Percentiles rank a stretch among this genome's conserved stretches.
Conservation (phyloP, 2,797 vertebrate genomes). For the Rousettus madagascariensis region DNA sequence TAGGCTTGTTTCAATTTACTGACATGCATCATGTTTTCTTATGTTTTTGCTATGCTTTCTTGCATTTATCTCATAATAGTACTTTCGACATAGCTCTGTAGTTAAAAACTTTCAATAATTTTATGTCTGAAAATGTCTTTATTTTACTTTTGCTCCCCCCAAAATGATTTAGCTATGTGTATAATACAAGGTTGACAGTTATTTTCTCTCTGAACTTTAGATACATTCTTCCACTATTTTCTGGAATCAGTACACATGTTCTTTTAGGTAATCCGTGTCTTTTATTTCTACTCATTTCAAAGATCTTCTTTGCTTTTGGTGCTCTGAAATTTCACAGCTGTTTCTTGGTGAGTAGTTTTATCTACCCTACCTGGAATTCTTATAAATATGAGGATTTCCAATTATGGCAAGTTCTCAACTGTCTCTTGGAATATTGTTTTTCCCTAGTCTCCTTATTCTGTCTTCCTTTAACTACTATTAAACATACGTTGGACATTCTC, state of each 20-base stretch:
- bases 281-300: constrained; percentile 34
- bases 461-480: not conserved
- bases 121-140: constrained; percentile 23
- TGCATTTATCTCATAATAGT: not conserved
- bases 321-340: not conserved
- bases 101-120: constrained; percentile 17
- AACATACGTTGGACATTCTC: not conserved
- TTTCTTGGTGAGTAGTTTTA: not conserved
- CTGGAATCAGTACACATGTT: not conserved
- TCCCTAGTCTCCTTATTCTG: not conserved
- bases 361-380: not conserved
- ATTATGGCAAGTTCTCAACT: not conserved
- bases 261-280: not conserved
- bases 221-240: not conserved
- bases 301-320: not conserved
- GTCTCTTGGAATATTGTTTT: not conserved
- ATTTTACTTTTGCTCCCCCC: not conserved
- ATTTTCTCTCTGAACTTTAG: constrained; percentile 26
- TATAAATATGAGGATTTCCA: not conserved
- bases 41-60: not conserved
- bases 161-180: not conserved
- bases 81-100: not conserved
- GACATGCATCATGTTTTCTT: not conserved
- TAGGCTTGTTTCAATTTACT: not conserved
- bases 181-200: not conserved